These are phyloP conservation scores for Trichacis sp. DNA, from an alignment of 2,888 invertebrate species.

Conservation along the genomic window DNA sequence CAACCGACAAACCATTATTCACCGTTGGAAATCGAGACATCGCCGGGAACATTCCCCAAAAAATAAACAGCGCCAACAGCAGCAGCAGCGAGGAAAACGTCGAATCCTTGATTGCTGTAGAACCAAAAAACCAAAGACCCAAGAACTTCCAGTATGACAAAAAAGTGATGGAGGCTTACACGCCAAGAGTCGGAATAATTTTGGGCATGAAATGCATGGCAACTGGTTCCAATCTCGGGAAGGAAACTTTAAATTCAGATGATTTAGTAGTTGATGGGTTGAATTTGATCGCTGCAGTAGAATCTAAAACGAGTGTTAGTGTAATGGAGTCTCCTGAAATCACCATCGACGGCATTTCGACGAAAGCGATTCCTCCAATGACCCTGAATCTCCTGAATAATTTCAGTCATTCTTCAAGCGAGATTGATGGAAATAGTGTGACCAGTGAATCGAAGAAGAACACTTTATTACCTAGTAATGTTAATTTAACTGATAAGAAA, in stretches of 20 bases:
- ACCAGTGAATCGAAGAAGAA: slow-evolving; percentile 50
- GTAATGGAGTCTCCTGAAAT: slow-evolving; percentile 75
- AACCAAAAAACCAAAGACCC: slow-evolving; percentile 37
- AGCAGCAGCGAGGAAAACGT: slow-evolving; percentile 70
- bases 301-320: slow-evolving; percentile 46
- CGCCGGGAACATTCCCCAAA: slow-evolving; percentile 68
- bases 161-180: slow-evolving; percentile 71
- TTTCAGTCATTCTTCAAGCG: slow-evolving; percentile 79
- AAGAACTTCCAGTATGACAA: slow-evolving; percentile 52
- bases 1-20: slow-evolving; percentile 54
- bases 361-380: slow-evolving; percentile 71
- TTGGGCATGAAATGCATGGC: slow-evolving; percentile 65
- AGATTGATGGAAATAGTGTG: slow-evolving; percentile 71
- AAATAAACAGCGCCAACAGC: slow-evolving; percentile 59
- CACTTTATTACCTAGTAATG: slow-evolving; percentile 46
- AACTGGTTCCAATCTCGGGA: slow-evolving; percentile 1
- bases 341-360: slow-evolving; percentile 65
- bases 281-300: slow-evolving; percentile 38
- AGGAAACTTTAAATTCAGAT: slow-evolving; percentile 2
- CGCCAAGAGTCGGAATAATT: slow-evolving; percentile 78
- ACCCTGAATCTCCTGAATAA: slow-evolving; percentile 74
- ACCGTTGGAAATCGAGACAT: slow-evolving; percentile 59
- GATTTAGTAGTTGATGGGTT: slow-evolving; percentile 36
- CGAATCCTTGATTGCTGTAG: slow-evolving; percentile 70
- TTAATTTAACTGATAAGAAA: slow-evolving; percentile 57